Conservation (phyloP, 2,113 vertebrate species). For the Aspiorhynchus laticeps region DNA sequence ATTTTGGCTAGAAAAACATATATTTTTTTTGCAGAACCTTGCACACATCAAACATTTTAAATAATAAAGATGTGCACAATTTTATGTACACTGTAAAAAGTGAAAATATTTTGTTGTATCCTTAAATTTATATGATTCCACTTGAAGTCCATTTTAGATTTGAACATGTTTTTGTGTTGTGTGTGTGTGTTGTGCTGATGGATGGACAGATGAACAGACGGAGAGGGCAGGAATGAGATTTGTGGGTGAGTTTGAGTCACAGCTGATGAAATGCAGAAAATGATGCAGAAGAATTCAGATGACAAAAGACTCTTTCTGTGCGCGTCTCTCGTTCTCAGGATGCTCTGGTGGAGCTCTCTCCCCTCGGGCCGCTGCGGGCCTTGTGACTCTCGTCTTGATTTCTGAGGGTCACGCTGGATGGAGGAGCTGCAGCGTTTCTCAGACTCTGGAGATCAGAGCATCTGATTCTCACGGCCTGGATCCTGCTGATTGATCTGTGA, state of each 20-base stretch:
- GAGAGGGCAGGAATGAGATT: constrained; percentile 25
- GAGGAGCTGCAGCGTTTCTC: constrained; percentile 9
- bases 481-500: neutral
- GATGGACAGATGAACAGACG: neutral
- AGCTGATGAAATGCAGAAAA: constrained; percentile 59
- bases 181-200: neutral
- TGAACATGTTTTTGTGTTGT: neutral
- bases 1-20: too few species aligned
- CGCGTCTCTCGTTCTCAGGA: constrained; percentile 16
- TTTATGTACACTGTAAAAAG: too few species aligned
- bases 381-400: constrained; percentile 22
- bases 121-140: neutral
- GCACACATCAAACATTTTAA: too few species aligned
- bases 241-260: constrained; percentile 51
- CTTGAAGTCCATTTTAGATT: neutral
- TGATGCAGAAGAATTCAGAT: constrained; percentile 54
- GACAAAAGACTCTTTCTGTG: constrained; percentile 43
- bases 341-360: neutral
- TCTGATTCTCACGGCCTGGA: neutral
- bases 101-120: too few species aligned
- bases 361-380: neutral
- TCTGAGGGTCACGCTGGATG: constrained; percentile 27
- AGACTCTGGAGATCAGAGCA: neutral
- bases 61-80: too few species aligned
- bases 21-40: too few species aligned